phyloP scores from a whole-genome alignment of 2,113 vertebrate species.

The Symphodus melops region DNA sequence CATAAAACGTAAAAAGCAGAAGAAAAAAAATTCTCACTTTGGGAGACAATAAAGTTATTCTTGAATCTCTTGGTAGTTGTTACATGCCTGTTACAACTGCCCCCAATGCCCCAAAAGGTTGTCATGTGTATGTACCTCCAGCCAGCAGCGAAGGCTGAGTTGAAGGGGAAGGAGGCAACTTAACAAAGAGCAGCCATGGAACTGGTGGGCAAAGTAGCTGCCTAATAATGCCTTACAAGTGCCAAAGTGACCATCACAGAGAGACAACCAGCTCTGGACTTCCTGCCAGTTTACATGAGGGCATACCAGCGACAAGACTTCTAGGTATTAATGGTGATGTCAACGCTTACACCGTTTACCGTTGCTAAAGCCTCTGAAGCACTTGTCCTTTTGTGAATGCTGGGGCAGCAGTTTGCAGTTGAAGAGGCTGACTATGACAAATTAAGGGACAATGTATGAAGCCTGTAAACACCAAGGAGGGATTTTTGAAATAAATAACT shows the following conservation, averaged over 20 bases:
- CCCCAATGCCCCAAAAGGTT: too few species aligned
- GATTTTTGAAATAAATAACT: conserved; percentile 24
- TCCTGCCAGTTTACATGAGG: conserved; percentile 88
- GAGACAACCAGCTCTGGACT: conserved; percentile 86
- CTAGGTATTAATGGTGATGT: conserved; percentile 81
- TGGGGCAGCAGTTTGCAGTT: conserved; percentile 83
- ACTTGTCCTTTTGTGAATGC: conserved; percentile 88
- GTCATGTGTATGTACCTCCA: too few species aligned
- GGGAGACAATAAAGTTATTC: too few species aligned
- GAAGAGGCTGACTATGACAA: conserved; percentile 86
- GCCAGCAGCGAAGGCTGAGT: conserved; percentile 76
- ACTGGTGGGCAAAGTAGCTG: conserved; percentile 93
- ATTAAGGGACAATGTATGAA: conserved; percentile 77
- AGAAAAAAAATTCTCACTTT: too few species aligned
- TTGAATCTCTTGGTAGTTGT: too few species aligned
- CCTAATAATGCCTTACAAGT: conserved; percentile 53
- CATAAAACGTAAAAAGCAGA: too few species aligned
- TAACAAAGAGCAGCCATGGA: conserved; percentile 94
- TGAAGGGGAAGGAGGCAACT: conserved; percentile 84
- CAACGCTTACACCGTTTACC: conserved; percentile 89
- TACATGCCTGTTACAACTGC: too few species aligned
- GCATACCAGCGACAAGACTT: conserved; percentile 87
- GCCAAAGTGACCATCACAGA: conserved; percentile 91
- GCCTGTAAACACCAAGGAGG: not conserved
- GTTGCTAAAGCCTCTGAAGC: conserved; percentile 87